Base-by-base conservation (phyloP, 2,888 invertebrate species). In the Limnephilus lunatus region DNA sequence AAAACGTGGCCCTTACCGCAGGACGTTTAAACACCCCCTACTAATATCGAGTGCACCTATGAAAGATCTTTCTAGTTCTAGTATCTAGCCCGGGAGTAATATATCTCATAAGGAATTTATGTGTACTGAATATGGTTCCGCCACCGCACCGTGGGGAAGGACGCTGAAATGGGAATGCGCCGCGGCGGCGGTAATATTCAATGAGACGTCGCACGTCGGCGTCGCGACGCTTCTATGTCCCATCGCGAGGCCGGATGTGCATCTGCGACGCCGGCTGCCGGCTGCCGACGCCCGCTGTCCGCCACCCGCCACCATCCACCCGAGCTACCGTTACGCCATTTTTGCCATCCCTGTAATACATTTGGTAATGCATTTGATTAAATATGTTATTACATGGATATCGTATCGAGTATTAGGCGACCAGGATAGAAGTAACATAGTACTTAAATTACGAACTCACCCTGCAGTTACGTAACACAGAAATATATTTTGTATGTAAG, bases 71-170 rank as follows among this genome's bases (percentile, higher is more conserved):
- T 83, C 35, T 68, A 82, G 89, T 89, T 83, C 53, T 68, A 68
- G 89, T 89, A 89, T 81, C 25, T 68, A 68, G 68, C 68, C 25
- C 68, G 68, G n/a, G 25, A 68, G 68, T 68, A 68, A 89, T 91
- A 89, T 91, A 89, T 91, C 91, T 91, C 88, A 83, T 89, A 91
- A 91, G 87, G 89, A 89, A 91, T 91, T 91, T 91, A 91, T 91
- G 89, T 91, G 89, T 80, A 91, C 68, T 80, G 83, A 48, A 30
- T 83, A 91, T 39, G 81, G 85, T 87, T 91, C 87, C 44, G 68
- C 68, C 68, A 68, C 25, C 68, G 68, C 68, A 44, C 85, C 86
- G 91, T 53, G 31, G 85, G 39, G 53, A 86, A 35, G 91, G 91
- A 80, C 91, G 85, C 39, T 85, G 88, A 85, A 89, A 85, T 89